Base-by-base conservation (phyloP, 2,797 vertebrate genomes). In the Cryptoprocta ferox region DNA sequence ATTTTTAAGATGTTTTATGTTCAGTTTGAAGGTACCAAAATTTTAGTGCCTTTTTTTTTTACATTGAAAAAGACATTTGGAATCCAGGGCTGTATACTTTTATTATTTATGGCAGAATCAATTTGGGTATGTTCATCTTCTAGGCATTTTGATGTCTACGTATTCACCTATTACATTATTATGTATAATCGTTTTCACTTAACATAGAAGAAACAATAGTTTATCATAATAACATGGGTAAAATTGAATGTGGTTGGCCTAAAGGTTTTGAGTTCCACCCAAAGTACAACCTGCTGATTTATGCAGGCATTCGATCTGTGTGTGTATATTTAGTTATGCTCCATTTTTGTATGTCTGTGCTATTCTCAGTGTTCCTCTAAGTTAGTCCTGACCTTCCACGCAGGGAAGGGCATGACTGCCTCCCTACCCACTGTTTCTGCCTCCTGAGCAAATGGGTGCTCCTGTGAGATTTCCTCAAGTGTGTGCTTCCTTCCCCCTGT, bases 221-320 rank as follows among this genome's bases (percentile, higher is more conserved):
- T 97, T 97, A 92, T 98, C 97, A 87, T 96, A 89, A 45, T 93
- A 94, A 81, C 83, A 65, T 28, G 87, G 39, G 39, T 95, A 95
- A 97, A 97, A 94, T 84, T 79, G 92, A 61, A 78, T 95, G 81
- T 94, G 50, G 80, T 97, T 87, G 95, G 12, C 87, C 94, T 94
- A 90, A 97, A 97, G 96, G 42, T 97, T 98, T 94, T 82, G 97
- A 93, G 71, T 39, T 45, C 93, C 94, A 61, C 45, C 80, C 95
- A 63, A 98, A 97, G 79, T 96, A 76, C 93, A 16, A 32, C 50
- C 12, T 86, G 18, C 13, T 75, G 32, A 39, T 80, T 45, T 21
- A 42, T 21, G 8, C 30, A 61, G 30, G 10, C 19, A 0, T 81
- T 32, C 48, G 24, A 32, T 26, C 30, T 78, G 59, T n/a, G 15